phyloP scores from a whole-genome alignment of 2,888 invertebrate genomes.

The Ophion ventricosus region DNA sequence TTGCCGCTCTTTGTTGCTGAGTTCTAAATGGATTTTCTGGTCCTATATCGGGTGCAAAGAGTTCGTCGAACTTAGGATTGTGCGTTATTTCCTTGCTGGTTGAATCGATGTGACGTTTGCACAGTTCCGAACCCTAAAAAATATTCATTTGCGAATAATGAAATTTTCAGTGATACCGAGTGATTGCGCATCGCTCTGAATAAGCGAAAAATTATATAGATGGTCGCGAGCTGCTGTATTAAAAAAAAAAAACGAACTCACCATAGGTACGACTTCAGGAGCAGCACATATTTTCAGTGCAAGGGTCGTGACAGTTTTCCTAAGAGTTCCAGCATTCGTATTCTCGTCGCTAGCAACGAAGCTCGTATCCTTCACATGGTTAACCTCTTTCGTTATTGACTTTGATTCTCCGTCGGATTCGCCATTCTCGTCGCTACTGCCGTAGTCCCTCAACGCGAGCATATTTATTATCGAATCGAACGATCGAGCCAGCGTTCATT shows the following conservation, averaged over 20 bases:
- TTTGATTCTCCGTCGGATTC: conserved; percentile 78
- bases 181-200: background rate
- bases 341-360: conserved; percentile 52
- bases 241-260: conserved; percentile 81
- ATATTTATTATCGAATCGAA: conserved; percentile 82
- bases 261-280: conserved; percentile 92
- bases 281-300: conserved; percentile 91
- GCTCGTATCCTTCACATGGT: conserved; percentile 82
- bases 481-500: background rate
- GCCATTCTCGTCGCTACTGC: conserved; percentile 86
- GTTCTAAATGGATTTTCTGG: conserved; percentile 97
- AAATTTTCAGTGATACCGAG: background rate
- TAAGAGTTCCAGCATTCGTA: conserved; percentile 82
- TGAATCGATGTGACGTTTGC: conserved; percentile 90
- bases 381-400: conserved; percentile 73
- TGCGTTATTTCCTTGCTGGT: conserved; percentile 92
- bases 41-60: conserved; percentile 95
- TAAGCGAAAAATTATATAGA: background rate
- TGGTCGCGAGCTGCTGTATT: background rate
- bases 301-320: conserved; percentile 84
- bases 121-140: conserved; percentile 88
- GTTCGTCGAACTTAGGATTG: conserved; percentile 97
- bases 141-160: background rate
- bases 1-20: conserved; percentile 92
- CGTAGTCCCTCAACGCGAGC: conserved; percentile 90